Base-by-base conservation (phyloP, 2,888 invertebrate genomes). In the Doris montereyensis region DNA sequence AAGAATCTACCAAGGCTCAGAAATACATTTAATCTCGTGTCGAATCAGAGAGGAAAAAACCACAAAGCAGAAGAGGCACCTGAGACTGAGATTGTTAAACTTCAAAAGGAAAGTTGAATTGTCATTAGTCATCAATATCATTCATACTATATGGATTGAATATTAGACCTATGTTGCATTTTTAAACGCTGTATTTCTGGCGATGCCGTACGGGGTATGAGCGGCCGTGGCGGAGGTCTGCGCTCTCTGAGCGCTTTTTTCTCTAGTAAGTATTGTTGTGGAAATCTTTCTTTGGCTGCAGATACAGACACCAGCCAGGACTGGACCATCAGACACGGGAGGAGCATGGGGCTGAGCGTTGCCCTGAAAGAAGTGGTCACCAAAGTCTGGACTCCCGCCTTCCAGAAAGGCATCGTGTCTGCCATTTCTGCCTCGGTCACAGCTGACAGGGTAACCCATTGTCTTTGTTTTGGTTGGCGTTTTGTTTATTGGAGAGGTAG, bases 291-390 rank as follows among this genome's bases (percentile, higher is more conserved):
- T 30, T 10, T 70, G 68, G 5, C 17, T 41, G 32, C 78, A 88
- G 89, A 88, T 75, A 79, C 82, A 34, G 86, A 86, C 58, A 62
- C 83, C 13, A 85, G 86, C 57, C 60, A 76, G 21, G 96, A 96
- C 89, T 95, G 95, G 94, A 93, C 93, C 71, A 91, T 96, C 57
- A 93, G 94, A 76, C 97, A 97, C 92, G 97, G 97, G 0, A 93
- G 96, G 81, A 95, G 95, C 72, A 94, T 95, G 28, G 96, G 96
- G 0, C 93, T 98, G 8, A 95, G 95, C 88, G 96, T 97, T 1
- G 95, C 95, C 2, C 92, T 98, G 74, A 97, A 97, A 91, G 97
- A 97, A 92, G 94, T 95, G 0, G 94, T 97, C 0, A 92, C 92
- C 13, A 92, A 93, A 30, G 88, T 97, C 21, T 95, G 95, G 91